phyloP scores from a whole-genome alignment of 1,140 invertebrate genomes.

The Eumeta japonica region DNA sequence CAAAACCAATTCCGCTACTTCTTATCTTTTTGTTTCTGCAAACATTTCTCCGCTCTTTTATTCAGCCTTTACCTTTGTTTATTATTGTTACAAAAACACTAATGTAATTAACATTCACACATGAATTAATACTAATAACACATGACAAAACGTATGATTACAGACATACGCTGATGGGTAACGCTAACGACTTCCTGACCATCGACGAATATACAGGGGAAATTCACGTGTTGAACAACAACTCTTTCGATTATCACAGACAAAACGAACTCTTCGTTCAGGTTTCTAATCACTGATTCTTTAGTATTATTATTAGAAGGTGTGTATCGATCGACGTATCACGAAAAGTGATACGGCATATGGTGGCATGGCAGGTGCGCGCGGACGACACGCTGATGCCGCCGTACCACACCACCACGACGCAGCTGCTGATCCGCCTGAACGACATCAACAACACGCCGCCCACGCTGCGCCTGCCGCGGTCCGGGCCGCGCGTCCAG shows the following conservation, averaged over 20 bases:
- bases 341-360: too few relatives aligned
- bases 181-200: conserved; percentile 28
- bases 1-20: too few relatives aligned
- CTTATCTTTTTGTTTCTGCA: too few relatives aligned
- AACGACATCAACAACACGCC: conserved; percentile 61
- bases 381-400: conserved; percentile 47
- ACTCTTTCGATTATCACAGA: conserved; percentile 60
- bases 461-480: conserved; percentile 51
- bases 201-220: conserved; percentile 50
- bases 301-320: conserved; percentile 9
- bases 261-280: conserved; percentile 58
- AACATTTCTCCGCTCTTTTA: too few relatives aligned
- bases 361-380: conserved; percentile 48
- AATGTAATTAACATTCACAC: too few relatives aligned
- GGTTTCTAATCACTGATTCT: conserved; percentile 26
- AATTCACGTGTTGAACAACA: conserved; percentile 44
- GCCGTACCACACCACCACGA: conserved; percentile 45
- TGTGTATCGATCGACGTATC: not conserved
- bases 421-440: conserved; percentile 55
- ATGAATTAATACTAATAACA: not conserved
- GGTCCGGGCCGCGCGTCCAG: conserved; percentile 39
- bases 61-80: too few relatives aligned
- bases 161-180: conserved; percentile 53
- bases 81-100: too few relatives aligned
- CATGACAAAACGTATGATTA: conserved; percentile 14